Evolutionary conservation across 2,888 invertebrate genomes (phyloP).

Genomic region (Drosophila ezoana): DNA sequence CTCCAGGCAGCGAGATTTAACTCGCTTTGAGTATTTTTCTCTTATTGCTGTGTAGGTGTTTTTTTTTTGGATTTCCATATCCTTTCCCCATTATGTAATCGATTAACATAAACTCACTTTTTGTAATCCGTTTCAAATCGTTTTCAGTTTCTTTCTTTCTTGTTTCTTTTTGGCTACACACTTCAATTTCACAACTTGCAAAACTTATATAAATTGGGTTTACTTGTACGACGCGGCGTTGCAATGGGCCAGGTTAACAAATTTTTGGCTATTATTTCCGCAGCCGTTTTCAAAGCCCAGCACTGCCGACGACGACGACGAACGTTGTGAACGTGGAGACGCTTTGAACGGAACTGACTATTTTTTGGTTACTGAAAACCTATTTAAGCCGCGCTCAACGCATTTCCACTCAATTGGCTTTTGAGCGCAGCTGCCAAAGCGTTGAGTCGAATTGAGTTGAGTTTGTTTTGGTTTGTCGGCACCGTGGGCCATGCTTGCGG

Average conservation of each 20-base stretch:
- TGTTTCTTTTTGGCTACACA: slow-evolving; percentile 21
- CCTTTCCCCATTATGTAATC: slow-evolving; percentile 59
- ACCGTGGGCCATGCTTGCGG: slow-evolving; percentile 12
- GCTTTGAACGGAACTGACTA: slow-evolving; percentile 84
- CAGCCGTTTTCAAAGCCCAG: slow-evolving; percentile 25
- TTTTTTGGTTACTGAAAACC: slow-evolving; percentile 82
- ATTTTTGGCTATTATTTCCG: slow-evolving; percentile 10
- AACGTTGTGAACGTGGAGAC: slow-evolving; percentile 82
- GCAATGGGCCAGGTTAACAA: slow-evolving; percentile 56
- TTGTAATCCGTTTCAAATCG: slow-evolving; percentile 35
- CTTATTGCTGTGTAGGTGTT: slow-evolving; percentile 32
- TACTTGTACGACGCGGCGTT: slow-evolving; percentile 46
- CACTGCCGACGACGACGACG: slow-evolving; percentile 55
- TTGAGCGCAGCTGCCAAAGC: slow-evolving; percentile 40
- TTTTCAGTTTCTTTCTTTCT: not conserved
- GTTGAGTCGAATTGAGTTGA: slow-evolving; percentile 18
- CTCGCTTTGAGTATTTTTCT: slow-evolving; percentile 22
- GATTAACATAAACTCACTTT: slow-evolving; percentile 50
- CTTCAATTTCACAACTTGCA: slow-evolving; percentile 69
- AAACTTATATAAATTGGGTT: slow-evolving; percentile 71
- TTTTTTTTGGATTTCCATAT: slow-evolving; percentile 20
- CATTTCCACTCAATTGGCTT: slow-evolving; percentile 58
- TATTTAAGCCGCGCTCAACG: slow-evolving; percentile 82
- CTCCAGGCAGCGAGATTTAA: slow-evolving; percentile 12
- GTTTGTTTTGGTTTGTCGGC: not conserved